phyloP scores from a whole-genome alignment of 2,888 invertebrate genomes.

The Diloba caeruleocephala region DNA sequence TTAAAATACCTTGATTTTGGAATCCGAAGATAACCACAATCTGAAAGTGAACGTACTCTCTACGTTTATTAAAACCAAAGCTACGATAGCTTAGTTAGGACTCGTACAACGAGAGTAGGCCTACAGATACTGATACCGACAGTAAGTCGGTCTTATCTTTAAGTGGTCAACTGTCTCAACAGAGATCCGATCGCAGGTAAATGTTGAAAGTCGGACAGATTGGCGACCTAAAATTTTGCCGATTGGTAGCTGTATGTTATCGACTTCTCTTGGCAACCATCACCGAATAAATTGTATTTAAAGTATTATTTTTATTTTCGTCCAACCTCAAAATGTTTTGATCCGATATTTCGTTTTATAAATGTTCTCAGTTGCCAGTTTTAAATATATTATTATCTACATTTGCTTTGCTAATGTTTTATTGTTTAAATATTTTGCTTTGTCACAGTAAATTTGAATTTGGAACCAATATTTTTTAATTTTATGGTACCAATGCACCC shows the following conservation, averaged over 20 bases:
- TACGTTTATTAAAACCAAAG: constrained; percentile 23
- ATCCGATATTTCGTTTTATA: constrained; percentile 35
- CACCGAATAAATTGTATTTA: constrained; percentile 46
- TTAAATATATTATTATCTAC: constrained; percentile 40
- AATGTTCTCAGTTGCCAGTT: constrained; percentile 21
- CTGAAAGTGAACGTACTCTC: constrained; percentile 40
- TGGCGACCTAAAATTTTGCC: constrained; percentile 56
- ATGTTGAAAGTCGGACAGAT: constrained; percentile 55
- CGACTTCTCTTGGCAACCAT: constrained; percentile 53
- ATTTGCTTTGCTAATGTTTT: constrained; percentile 3
- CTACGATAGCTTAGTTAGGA: constrained; percentile 40
- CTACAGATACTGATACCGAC: constrained; percentile 45
- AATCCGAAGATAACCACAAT: constrained; percentile 10
- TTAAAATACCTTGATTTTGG: neutral
- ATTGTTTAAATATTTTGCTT: constrained; percentile 4
- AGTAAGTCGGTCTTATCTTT: constrained; percentile 48
- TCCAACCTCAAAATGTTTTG: constrained; percentile 41
- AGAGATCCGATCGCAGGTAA: constrained; percentile 49
- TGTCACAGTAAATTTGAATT: constrained; percentile 2
- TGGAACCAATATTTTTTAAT: constrained; percentile 16
- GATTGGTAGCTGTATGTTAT: constrained; percentile 52
- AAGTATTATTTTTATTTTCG: constrained; percentile 47
- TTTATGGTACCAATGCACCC: constrained; percentile 5
- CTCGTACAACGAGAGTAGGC: constrained; percentile 15
- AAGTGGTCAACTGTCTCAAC: constrained; percentile 32